Evolutionary conservation across 2,797 vertebrate genomes (phyloP).

Genomic region (Rhabdophis nuchalis): DNA sequence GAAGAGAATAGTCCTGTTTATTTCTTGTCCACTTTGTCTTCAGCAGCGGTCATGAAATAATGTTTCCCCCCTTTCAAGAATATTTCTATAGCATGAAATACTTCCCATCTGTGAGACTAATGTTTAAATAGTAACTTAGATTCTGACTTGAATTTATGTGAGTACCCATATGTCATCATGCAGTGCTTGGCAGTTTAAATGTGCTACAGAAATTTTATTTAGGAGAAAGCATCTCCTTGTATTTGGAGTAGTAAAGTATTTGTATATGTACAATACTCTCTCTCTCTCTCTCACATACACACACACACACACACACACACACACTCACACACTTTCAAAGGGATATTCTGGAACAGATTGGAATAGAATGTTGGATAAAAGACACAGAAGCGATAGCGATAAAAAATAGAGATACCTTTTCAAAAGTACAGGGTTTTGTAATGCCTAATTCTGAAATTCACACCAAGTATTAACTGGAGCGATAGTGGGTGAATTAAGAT

Average conservation of each 20-base stretch:
- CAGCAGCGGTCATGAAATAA: too few relatives aligned
- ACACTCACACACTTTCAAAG: not conserved
- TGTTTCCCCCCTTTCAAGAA: rapidly evolving
- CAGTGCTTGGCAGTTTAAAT: not conserved
- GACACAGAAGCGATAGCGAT: too few relatives aligned
- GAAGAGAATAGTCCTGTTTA: not conserved
- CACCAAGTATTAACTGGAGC: conserved; percentile 14
- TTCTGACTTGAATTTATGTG: not conserved
- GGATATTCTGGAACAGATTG: not conserved
- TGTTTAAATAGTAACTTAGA: not conserved
- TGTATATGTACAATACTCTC: not conserved
- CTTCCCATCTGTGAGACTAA: not conserved
- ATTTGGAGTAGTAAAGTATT: not conserved
- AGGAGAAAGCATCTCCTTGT: not conserved
- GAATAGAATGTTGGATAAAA: not conserved
- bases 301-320: not conserved
- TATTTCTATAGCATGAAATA: not conserved
- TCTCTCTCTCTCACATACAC: too few relatives aligned
- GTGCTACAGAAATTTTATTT: not conserved
- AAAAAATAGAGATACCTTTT: not conserved
- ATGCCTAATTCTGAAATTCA: not conserved
- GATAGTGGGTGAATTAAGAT: not conserved
- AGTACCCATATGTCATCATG: not conserved
- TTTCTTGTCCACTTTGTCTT: too few relatives aligned
- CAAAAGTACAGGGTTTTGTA: not conserved